A percentile compares a stretch with the other conserved stretches of the same genome.
These are phyloP conservation scores for Leucoptera coffeella DNA, from an alignment of 2,888 invertebrate species.

Conservation along the genomic window DNA sequence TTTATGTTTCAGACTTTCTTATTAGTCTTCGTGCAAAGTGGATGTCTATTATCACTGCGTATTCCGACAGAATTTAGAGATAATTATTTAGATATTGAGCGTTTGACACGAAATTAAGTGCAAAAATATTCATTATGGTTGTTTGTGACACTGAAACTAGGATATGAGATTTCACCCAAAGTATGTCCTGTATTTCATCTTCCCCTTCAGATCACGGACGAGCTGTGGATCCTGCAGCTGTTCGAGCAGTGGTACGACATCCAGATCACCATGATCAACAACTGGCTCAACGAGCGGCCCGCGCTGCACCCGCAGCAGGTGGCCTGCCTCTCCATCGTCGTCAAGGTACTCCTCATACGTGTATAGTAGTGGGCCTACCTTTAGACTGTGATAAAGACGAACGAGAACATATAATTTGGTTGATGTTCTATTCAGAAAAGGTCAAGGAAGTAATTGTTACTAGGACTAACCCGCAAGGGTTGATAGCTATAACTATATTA, in stretches of 20 bases:
- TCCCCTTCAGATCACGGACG: constrained; percentile 46
- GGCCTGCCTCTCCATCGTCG: constrained; percentile 92
- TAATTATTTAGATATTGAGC: not conserved
- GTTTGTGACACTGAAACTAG: no score
- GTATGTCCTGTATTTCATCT: no score
- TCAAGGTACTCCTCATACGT: constrained; percentile 69
- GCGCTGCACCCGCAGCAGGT: constrained; percentile 95
- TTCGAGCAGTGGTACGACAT: constrained; percentile 90
- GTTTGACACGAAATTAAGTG: not conserved
- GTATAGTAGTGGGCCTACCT: constrained; percentile 47
- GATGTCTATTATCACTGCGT: no score
- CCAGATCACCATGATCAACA: constrained; percentile 89
- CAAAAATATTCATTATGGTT: no score
- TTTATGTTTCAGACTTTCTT: not conserved
- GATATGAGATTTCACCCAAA: no score
- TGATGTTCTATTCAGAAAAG: no score
- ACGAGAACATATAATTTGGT: no score
- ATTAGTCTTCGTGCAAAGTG: no score
- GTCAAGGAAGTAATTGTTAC: no score
- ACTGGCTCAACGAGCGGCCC: constrained; percentile 91
- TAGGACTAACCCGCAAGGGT: no score
- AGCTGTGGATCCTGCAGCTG: constrained; percentile 58
- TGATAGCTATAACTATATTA: no score
- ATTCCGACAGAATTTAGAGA: not conserved
- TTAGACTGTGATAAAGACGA: no score